Evolutionary conservation across 2,888 invertebrate species (phyloP).

Genomic region (Thecocarcelia acutangulata): DNA sequence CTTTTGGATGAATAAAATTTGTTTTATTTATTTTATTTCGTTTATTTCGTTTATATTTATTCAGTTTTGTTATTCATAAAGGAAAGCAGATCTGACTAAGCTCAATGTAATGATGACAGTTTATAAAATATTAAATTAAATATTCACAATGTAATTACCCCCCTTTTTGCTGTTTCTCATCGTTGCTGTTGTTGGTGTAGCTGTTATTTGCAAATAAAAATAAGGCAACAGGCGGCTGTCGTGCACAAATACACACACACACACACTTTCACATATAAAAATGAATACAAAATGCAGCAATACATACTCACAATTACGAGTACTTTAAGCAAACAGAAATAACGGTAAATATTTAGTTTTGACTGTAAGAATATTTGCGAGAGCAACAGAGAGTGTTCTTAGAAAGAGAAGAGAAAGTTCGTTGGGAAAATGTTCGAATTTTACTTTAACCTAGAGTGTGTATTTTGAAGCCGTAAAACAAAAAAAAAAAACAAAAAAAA

Average conservation of each 20-base stretch:
- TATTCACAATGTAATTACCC: conserved; percentile 68
- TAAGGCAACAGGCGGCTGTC: conserved; percentile 67
- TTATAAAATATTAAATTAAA: conserved; percentile 67
- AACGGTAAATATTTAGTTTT: conserved; percentile 31
- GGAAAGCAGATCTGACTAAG: conserved; percentile 48
- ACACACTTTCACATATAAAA: conserved; percentile 1
- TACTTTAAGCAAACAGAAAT: conserved; percentile 31
- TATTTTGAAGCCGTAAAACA: conserved; percentile 22
- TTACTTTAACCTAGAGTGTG: conserved; percentile 18
- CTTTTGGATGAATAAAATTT: conserved; percentile 24
- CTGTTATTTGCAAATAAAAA: conserved; percentile 47
- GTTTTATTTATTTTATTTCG: conserved; percentile 21
- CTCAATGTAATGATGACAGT: conserved; percentile 62
- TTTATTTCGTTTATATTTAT: conserved; percentile 32
- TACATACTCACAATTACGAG: conserved; percentile 15
- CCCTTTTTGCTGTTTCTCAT: background rate
- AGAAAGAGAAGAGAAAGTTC: conserved; percentile 1
- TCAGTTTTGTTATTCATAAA: conserved; percentile 56
- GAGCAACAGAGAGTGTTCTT: no score
- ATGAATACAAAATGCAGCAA: conserved; percentile 32
- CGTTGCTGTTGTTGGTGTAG: conserved; percentile 29
- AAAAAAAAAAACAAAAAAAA: no score
- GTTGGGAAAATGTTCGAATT: conserved; percentile 39
- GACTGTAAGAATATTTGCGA: no score
- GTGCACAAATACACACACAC: conserved; percentile 29